Conservation (phyloP, 2,113 vertebrate species). For the Balaeniceps rex region DNA sequence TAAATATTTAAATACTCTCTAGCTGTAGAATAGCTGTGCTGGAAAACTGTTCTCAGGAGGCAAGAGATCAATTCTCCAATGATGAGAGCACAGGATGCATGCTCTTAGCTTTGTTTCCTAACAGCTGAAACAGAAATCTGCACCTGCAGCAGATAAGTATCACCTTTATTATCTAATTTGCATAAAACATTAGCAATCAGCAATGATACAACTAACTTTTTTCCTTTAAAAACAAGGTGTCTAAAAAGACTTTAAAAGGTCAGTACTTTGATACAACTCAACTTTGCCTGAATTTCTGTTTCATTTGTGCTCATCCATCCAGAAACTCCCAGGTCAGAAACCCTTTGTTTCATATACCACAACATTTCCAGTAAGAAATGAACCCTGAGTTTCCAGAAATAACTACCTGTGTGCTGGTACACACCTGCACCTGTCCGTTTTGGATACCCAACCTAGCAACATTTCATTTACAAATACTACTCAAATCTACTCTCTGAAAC, state of each 20-base stretch:
- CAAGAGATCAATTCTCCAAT: constrained; percentile 46
- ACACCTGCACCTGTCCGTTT: background rate
- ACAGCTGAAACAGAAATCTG: constrained; percentile 50
- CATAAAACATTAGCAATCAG: constrained; percentile 49
- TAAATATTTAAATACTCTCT: constrained; percentile 50
- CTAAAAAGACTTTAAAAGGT: background rate
- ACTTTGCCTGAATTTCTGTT: background rate
- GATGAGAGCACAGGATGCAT: constrained; percentile 21
- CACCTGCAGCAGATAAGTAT: constrained; percentile 61
- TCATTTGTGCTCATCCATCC: background rate
- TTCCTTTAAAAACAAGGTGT: background rate
- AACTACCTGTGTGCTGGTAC: background rate
- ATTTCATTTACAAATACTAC: background rate
- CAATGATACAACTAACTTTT: background rate
- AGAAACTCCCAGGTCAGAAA: background rate
- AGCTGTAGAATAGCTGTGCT: background rate
- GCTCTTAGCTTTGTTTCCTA: constrained; percentile 42
- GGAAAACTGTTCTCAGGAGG: constrained; percentile 12
- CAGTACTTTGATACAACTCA: background rate
- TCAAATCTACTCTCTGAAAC: background rate
- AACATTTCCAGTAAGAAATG: background rate
- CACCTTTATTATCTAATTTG: constrained; percentile 54
- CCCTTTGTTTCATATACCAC: background rate
- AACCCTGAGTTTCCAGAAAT: constrained; percentile 7
- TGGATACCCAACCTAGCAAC: background rate